Conservation (phyloP, 2,113 vertebrate genomes). For the Heterocephalus glaber region DNA sequence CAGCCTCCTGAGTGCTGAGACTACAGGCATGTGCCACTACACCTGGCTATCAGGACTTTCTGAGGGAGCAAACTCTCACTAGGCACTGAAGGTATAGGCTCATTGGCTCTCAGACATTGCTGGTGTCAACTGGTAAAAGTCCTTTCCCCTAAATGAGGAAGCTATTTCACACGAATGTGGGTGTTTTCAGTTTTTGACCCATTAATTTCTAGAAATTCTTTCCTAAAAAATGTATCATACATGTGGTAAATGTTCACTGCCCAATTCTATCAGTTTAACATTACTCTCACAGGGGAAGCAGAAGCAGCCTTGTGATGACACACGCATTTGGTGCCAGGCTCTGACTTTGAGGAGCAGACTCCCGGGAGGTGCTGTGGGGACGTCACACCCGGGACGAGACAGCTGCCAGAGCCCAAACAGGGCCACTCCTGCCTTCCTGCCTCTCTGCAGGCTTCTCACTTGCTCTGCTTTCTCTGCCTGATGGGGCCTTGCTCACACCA, state of each 20-base stretch:
- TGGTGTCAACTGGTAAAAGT: not conserved
- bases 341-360: not conserved
- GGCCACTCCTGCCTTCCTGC: not conserved
- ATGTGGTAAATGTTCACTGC: not conserved
- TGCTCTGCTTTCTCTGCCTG: not conserved
- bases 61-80: not conserved
- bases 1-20: not conserved
- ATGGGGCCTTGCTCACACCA: not conserved
- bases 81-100: too few relatives aligned
- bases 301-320: not conserved
- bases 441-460: rapidly evolving
- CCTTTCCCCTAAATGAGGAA: not conserved
- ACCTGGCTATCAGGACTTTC: not conserved
- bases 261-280: not conserved
- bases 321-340: not conserved
- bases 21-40: not conserved
- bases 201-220: not conserved
- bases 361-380: not conserved
- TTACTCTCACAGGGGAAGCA: not conserved
- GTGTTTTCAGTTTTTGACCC: not conserved
- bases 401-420: not conserved
- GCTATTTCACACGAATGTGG: not conserved
- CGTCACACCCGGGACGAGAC: not conserved
- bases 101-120: not conserved
- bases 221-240: not conserved